Evolutionary conservation across 2,888 invertebrate species (phyloP).

Genomic region (Drosophila meridiana): DNA sequence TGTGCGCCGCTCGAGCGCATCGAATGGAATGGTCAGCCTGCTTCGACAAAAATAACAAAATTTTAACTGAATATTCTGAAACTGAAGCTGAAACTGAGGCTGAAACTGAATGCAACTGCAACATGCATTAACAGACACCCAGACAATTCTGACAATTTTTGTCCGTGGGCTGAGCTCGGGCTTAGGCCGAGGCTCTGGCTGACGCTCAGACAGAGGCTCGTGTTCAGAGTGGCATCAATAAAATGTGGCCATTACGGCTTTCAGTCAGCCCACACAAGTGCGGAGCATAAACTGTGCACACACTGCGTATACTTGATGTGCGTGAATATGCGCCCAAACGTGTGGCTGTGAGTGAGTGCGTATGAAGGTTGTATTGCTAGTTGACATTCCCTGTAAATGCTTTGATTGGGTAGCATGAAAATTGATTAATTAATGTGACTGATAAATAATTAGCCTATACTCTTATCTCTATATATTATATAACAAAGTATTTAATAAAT

Average conservation of each 20-base stretch:
- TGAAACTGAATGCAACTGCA: constrained; percentile 37
- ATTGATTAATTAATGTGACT: background rate
- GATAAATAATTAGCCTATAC: too few relatives aligned
- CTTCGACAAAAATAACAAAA: constrained; percentile 62
- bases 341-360: background rate
- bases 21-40: constrained; percentile 57
- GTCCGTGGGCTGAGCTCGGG: constrained; percentile 32
- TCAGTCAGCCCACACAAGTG: constrained; percentile 30
- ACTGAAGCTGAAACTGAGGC: constrained; percentile 32
- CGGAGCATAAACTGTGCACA: constrained; percentile 47
- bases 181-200: background rate
- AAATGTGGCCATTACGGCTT: constrained; percentile 67
- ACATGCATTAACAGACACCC: constrained; percentile 41
- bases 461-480: too few relatives aligned
- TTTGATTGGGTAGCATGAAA: background rate
- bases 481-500: too few relatives aligned
- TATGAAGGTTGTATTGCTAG: background rate
- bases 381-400: background rate
- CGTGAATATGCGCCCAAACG: constrained; percentile 11
- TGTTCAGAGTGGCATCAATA: constrained; percentile 64
- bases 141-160: constrained; percentile 65
- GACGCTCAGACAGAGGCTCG: constrained; percentile 9
- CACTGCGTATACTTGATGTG: constrained; percentile 66
- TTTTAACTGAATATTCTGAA: constrained; percentile 69
- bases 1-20: constrained; percentile 69